phyloP scores from a whole-genome alignment of 2,113 vertebrate genomes.

The Eublepharis macularius region DNA sequence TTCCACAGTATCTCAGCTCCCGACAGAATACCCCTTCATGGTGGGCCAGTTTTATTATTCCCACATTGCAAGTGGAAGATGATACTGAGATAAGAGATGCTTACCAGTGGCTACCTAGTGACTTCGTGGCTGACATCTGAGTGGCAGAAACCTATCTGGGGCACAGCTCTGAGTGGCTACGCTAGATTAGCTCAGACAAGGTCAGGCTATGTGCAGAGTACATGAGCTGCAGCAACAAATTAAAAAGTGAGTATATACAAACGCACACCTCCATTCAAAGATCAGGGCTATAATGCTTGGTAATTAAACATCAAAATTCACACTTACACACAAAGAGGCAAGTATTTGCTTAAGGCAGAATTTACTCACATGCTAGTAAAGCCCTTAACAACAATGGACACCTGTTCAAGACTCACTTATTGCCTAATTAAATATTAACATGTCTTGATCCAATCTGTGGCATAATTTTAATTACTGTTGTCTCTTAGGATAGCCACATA shows the following conservation, averaged over 20 bases:
- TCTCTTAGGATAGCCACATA: slow-evolving; percentile 63
- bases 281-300: slow-evolving; percentile 13
- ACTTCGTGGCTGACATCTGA: neutral
- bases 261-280: neutral
- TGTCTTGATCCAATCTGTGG: slow-evolving; percentile 64
- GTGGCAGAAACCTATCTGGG: neutral
- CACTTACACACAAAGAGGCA: slow-evolving; percentile 34
- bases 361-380: slow-evolving; percentile 45
- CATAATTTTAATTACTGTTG: slow-evolving; percentile 70
- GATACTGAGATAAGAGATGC: neutral
- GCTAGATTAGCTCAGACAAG: neutral
- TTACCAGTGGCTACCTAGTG: neutral
- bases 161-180: no score
- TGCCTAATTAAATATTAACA: slow-evolving; percentile 70
- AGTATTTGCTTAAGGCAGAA: slow-evolving; percentile 58
- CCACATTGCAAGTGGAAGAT: no score
- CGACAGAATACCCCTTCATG: no score
- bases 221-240: neutral
- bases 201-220: neutral
- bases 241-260: neutral
- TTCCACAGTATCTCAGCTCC: no score
- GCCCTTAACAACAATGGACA: slow-evolving; percentile 54
- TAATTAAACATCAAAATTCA: slow-evolving; percentile 49
- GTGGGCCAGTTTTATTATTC: no score
- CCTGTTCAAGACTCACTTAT: slow-evolving; percentile 56